Evolutionary conservation across 2,888 invertebrate species (phyloP).

Genomic region (Oxystoma pomonae): DNA sequence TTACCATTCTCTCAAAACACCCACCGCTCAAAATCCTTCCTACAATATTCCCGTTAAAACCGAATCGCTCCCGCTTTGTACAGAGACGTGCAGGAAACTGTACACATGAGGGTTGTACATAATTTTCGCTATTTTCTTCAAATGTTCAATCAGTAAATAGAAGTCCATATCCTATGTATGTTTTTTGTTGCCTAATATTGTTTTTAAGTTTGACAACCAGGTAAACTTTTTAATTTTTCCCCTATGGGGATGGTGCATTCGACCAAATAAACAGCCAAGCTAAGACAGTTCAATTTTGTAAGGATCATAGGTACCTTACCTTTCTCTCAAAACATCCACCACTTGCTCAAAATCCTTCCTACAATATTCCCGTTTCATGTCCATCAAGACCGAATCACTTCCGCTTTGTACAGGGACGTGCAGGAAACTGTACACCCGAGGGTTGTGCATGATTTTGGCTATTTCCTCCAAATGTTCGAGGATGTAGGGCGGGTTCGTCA

Average conservation of each 20-base stretch:
- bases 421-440: constrained; percentile 89
- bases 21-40: too few species aligned
- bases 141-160: too few species aligned
- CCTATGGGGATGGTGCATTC: too few species aligned
- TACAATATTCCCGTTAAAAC: constrained; percentile 89
- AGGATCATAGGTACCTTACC: constrained; percentile 48
- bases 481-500: constrained; percentile 99
- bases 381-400: constrained; percentile 88
- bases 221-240: too few species aligned
- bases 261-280: too few species aligned
- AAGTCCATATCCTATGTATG: too few species aligned
- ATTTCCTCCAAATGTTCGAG: constrained; percentile 90
- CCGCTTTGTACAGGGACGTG: constrained; percentile 98
- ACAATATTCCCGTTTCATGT: constrained; percentile 96
- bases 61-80: constrained; percentile 95
- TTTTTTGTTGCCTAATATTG: too few species aligned
- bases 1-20: too few species aligned
- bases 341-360: constrained; percentile 85
- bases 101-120: constrained; percentile 87
- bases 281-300: too few species aligned
- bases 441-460: constrained; percentile 79
- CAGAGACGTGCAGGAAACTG: constrained; percentile 94
- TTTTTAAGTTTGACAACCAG: too few species aligned
- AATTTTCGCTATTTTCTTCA: constrained; percentile 84
- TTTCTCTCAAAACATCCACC: constrained; percentile 74